Evolutionary conservation across 2,888 invertebrate species (phyloP).

Genomic region (Eupeodes latifasciatus): DNA sequence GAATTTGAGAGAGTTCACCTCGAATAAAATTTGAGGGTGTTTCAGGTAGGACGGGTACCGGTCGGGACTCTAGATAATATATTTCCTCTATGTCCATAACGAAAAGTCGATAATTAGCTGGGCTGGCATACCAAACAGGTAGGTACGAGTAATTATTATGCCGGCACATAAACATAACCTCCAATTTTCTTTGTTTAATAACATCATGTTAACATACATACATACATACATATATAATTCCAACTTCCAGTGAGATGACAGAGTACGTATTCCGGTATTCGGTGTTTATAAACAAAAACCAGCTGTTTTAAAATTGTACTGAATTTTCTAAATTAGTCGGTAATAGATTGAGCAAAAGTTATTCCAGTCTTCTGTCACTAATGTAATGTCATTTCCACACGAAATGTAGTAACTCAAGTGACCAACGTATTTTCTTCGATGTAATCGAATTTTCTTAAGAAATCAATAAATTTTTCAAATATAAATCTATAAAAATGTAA

Average conservation of each 20-base stretch:
- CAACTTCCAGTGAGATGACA: slow-evolving; percentile 38
- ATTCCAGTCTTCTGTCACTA: slow-evolving; percentile 43
- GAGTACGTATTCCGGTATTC: slow-evolving; percentile 8
- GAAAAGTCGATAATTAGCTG: too few relatives aligned
- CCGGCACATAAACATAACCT: slow-evolving; percentile 43
- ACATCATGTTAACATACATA: too few relatives aligned
- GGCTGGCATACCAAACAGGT: background rate
- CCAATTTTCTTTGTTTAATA: slow-evolving; percentile 29
- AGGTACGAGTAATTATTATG: background rate
- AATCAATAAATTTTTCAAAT: background rate
- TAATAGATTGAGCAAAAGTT: slow-evolving; percentile 50
- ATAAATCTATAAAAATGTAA: background rate
- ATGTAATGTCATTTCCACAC: background rate
- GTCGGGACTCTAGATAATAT: too few relatives aligned
- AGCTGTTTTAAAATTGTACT: slow-evolving; percentile 64
- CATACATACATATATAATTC: background rate
- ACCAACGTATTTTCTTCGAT: background rate
- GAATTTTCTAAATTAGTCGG: slow-evolving; percentile 10
- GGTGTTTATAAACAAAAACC: slow-evolving; percentile 76
- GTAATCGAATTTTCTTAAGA: slow-evolving; percentile 30
- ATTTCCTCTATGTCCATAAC: too few relatives aligned
- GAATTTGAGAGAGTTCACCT: too few relatives aligned
- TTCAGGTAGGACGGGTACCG: too few relatives aligned
- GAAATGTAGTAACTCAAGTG: slow-evolving; percentile 46
- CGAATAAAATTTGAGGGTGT: too few relatives aligned